Evolutionary conservation across 2,888 invertebrate genomes (phyloP).

Genomic region (Cephus sareptanus): DNA sequence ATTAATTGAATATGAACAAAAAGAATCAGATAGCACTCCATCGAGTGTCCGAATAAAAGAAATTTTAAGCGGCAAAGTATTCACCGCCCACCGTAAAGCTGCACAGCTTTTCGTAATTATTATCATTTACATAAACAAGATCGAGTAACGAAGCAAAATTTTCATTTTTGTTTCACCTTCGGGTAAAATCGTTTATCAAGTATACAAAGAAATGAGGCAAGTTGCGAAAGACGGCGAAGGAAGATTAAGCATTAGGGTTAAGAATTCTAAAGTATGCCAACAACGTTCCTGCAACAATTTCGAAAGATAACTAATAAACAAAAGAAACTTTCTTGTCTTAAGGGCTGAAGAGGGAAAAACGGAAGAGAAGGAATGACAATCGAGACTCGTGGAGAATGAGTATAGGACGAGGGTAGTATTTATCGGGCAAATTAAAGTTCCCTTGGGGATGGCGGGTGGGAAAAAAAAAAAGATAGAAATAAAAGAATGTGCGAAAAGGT

Average conservation of each 20-base stretch:
- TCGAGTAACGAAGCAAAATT: background rate
- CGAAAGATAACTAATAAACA: background rate
- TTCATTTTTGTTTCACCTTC: background rate
- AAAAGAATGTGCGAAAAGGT: background rate
- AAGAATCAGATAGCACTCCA: too few species aligned
- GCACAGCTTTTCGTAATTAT: background rate
- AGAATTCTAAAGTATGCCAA: background rate
- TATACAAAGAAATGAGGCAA: background rate
- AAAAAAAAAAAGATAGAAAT: background rate
- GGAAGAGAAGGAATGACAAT: too few species aligned
- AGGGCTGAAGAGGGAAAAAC: background rate
- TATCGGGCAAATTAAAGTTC: background rate
- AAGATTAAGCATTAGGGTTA: background rate
- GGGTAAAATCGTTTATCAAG: background rate
- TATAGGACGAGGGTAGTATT: background rate
- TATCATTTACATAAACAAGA: background rate
- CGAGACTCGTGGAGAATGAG: background rate
- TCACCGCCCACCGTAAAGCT: background rate
- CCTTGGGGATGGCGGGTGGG: background rate
- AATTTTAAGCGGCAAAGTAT: background rate
- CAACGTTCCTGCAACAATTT: background rate
- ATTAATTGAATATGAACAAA: background rate
- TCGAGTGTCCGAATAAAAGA: background rate
- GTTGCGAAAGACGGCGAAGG: background rate
- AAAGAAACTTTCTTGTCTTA: background rate